phyloP scores from a whole-genome alignment of 2,888 invertebrate genomes.

The Patella caerulea region DNA sequence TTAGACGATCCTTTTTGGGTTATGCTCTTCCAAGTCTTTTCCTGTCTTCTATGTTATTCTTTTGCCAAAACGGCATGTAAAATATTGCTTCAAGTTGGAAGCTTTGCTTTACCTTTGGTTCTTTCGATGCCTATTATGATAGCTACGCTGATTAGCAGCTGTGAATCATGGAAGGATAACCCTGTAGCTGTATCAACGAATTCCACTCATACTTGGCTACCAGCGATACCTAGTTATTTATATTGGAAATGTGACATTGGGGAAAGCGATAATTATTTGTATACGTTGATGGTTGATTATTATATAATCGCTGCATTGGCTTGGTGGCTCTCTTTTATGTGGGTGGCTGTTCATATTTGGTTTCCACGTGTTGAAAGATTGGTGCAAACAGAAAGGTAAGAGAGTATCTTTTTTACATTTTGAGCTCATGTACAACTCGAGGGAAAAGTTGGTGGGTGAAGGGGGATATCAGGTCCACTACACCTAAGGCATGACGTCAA shows the following conservation, averaged over 20 bases:
- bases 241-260: slow-evolving; percentile 92
- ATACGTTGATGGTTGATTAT: slow-evolving; percentile 46
- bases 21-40: slow-evolving; percentile 80
- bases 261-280: slow-evolving; percentile 62
- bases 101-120: slow-evolving; percentile 96
- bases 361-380: slow-evolving; percentile 59
- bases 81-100: slow-evolving; percentile 95
- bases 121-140: slow-evolving; percentile 92
- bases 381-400: slow-evolving; percentile 59
- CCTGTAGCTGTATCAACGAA: slow-evolving; percentile 75
- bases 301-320: slow-evolving; percentile 52
- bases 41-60: slow-evolving; percentile 90
- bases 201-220: slow-evolving; percentile 71
- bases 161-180: slow-evolving; percentile 81
- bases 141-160: slow-evolving; percentile 88
- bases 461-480: too few relatives aligned
- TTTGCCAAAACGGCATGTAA: slow-evolving; percentile 97
- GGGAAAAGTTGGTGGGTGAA: too few relatives aligned
- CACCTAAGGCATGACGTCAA: too few relatives aligned
- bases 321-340: slow-evolving; percentile 64
- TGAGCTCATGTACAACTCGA: too few relatives aligned
- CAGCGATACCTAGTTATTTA: slow-evolving; percentile 86
- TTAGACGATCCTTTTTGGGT: slow-evolving; percentile 54
- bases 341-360: slow-evolving; percentile 63
- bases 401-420: not conserved